A percentile compares a stretch with the other conserved stretches of the same genome.
Conservation (phyloP, 2,797 vertebrate genomes). For the Emydoidea blandingii region DNA sequence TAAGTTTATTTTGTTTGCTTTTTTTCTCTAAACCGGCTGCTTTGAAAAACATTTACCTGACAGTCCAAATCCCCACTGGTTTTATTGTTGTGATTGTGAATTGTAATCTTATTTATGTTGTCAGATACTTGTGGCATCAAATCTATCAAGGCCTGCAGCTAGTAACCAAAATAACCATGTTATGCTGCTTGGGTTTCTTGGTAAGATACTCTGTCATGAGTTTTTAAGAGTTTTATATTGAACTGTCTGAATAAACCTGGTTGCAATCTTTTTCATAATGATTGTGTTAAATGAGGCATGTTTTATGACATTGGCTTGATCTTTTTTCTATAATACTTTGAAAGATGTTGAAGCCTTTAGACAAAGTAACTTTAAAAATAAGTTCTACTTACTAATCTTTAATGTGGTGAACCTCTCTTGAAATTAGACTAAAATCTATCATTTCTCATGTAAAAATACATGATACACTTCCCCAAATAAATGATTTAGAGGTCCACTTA, state of each 20-base stretch:
- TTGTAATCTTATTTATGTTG: not conserved
- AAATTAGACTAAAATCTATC: not conserved
- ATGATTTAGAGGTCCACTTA: not conserved
- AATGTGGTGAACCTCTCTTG: not conserved
- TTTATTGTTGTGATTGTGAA: not conserved
- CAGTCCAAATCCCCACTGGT: not conserved
- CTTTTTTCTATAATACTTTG: not conserved
- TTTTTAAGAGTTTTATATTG: not conserved
- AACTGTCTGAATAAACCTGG: not conserved
- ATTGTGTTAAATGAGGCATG: not conserved
- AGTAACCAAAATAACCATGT: not conserved
- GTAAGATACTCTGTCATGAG: not conserved
- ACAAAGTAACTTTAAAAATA: not conserved
- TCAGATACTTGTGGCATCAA: not conserved
- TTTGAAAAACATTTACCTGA: constrained; percentile 1
- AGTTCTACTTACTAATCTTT: not conserved
- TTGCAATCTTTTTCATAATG: not conserved
- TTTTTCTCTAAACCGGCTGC: not conserved
- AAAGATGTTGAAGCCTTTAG: not conserved
- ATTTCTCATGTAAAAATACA: not conserved
- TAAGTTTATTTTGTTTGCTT: not conserved
- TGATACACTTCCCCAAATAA: not conserved
- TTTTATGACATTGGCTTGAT: not conserved
- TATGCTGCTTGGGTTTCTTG: not conserved
- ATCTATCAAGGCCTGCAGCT: not conserved